Conservation (phyloP, 2,888 invertebrate species). For the Patella caerulea region DNA sequence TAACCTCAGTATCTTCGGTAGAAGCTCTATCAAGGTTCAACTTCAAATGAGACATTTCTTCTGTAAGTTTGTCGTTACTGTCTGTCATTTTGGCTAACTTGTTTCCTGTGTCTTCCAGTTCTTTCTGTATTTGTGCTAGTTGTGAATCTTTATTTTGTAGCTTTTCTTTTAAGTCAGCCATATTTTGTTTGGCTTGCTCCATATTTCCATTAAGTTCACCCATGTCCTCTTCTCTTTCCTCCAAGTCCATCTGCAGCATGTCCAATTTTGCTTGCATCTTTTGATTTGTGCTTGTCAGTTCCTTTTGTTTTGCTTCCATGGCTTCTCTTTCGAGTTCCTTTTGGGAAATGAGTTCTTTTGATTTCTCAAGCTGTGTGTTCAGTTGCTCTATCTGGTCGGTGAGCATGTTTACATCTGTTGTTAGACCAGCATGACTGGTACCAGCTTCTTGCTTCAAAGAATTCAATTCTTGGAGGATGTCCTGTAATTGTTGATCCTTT, state of each 20-base stretch:
- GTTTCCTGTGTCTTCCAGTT: slow-evolving; percentile 17
- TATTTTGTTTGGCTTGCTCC: slow-evolving; percentile 27
- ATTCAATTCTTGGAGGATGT: slow-evolving; percentile 20
- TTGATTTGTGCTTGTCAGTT: slow-evolving; percentile 23
- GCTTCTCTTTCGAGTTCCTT: slow-evolving; percentile 26
- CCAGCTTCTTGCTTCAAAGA: slow-evolving; percentile 23
- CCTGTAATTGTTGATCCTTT: slow-evolving; percentile 26
- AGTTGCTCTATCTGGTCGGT: slow-evolving; percentile 21
- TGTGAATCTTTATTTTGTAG: slow-evolving; percentile 30
- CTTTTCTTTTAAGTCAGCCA: slow-evolving; percentile 31
- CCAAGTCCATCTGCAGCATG: slow-evolving; percentile 42
- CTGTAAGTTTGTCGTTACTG: slow-evolving; percentile 18
- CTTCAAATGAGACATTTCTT: slow-evolving; percentile 20
- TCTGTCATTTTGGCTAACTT: slow-evolving; percentile 27
- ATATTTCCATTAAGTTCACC: slow-evolving; percentile 23
- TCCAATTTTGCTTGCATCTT: slow-evolving; percentile 40
- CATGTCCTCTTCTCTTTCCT: slow-evolving; percentile 29
- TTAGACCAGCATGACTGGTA: neutral
- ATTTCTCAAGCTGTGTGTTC: slow-evolving; percentile 28
- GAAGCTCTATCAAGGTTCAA: slow-evolving; percentile 31
- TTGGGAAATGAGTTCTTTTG: slow-evolving; percentile 22
- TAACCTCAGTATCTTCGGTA: slow-evolving; percentile 15
- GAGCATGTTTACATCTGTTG: slow-evolving; percentile 17
- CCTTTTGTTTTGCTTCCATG: slow-evolving; percentile 22
- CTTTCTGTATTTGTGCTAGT: slow-evolving; percentile 24